phyloP scores from a whole-genome alignment of 2,888 invertebrate genomes.

The Euplagia quadripunctaria region DNA sequence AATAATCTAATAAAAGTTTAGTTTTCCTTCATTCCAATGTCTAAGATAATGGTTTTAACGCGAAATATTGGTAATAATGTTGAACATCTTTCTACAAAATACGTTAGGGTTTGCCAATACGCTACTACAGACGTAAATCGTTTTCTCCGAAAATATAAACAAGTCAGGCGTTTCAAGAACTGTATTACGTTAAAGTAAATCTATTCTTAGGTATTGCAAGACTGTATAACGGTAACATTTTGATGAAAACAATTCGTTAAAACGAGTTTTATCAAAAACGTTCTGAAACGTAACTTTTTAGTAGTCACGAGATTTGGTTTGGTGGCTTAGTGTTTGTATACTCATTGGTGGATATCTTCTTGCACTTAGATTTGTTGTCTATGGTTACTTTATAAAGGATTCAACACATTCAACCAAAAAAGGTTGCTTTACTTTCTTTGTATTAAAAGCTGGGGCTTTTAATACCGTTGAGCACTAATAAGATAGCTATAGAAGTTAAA shows the following conservation, averaged over 20 bases:
- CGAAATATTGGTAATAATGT: conserved; percentile 11
- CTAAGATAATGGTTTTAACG: conserved; percentile 8
- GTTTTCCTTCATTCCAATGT: conserved; percentile 14
- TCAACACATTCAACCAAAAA: not conserved
- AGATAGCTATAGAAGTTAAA: too few relatives aligned
- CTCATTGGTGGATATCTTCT: not conserved
- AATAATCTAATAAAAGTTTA: not conserved
- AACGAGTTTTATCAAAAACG: conserved; percentile 7
- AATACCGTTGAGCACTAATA: too few relatives aligned
- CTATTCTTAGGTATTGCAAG: conserved; percentile 15
- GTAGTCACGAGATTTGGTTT: not conserved
- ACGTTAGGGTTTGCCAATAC: conserved; percentile 16
- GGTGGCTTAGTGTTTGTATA: too few relatives aligned
- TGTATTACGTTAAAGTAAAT: conserved; percentile 10
- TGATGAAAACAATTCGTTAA: conserved; percentile 5
- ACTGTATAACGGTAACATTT: not conserved
- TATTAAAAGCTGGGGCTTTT: too few relatives aligned
- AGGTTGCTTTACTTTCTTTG: not conserved
- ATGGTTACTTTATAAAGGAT: too few relatives aligned
- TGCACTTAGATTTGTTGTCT: not conserved
- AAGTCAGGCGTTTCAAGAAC: conserved; percentile 12
- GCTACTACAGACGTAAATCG: conserved; percentile 21
- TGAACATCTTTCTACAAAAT: conserved; percentile 10
- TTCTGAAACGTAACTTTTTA: not conserved
- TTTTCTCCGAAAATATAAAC: conserved; percentile 26